Base-by-base conservation (phyloP, 2,888 invertebrate genomes). In the Chrysolina americana region DNA sequence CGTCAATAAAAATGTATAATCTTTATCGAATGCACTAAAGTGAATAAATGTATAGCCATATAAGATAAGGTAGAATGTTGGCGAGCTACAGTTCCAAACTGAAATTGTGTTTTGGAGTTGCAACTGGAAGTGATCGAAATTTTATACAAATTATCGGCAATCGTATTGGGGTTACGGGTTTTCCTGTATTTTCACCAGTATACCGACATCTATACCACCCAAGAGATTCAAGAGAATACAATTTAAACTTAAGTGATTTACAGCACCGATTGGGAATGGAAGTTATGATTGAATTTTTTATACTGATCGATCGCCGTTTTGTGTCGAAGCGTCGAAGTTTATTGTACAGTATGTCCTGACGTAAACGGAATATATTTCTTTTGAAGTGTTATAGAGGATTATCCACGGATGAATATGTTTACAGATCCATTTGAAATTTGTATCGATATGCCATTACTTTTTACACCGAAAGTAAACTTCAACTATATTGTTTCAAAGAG, bases 1-100 rank as follows among this genome's bases (percentile, higher is more conserved):
- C 76, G 41, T 70, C 76, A 74, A 76, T 76, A 76, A 73, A 76
- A 76, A 76, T 74, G 70, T 74, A 70, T 76, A 76, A 76, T 74
- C 76, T 76, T 70, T 70, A 73, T 72, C 65, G 72, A 76, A 72
- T 65, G 74, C 72, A 68, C 53, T 68, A 68, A 76, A 76, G 70
- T 70, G 65, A 28, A 59, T 36, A 59, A 74, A 74, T 76, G 72
- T 74, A 70, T 74, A 72, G 69, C 74, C 65, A 68, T 44, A 47
- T 48, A 53, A 72, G 76, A 76, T 74, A 72, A 71, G 44, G 68
- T 64, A 53, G 21, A 59, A 65, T 65, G 65, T 21, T 15, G 56
- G 59, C 62, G 8, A 56, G 44, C 23, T 70, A 63, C 50, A 17
- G 62, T 74, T 71, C 41, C 53, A 19, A 68, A 48, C 41, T 53